Percentiles rank a stretch among this genome's conserved stretches.
Conservation (phyloP, 2,888 invertebrate species). For the Drosophila sordidula region DNA sequence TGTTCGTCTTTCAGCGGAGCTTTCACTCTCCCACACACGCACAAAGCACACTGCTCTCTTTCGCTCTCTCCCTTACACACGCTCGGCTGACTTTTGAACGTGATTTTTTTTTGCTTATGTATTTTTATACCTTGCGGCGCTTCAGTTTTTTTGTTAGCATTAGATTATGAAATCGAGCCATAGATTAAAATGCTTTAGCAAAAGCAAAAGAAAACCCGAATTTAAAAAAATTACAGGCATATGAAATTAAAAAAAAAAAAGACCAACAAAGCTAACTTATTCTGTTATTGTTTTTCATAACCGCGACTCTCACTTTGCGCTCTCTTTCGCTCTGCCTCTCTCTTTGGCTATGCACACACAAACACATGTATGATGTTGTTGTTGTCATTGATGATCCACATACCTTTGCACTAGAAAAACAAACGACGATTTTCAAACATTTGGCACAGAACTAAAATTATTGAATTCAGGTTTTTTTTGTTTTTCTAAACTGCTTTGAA, state of each 20-base stretch:
- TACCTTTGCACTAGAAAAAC: constrained; percentile 53
- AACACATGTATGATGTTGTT: constrained; percentile 16
- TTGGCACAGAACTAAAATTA: constrained; percentile 48
- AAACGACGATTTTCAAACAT: constrained; percentile 42
- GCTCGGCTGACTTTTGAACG: constrained; percentile 60
- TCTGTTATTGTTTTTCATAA: constrained; percentile 27
- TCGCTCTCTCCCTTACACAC: constrained; percentile 9
- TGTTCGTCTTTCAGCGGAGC: constrained; percentile 28
- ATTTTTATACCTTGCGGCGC: constrained; percentile 43
- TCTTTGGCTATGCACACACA: constrained; percentile 15
- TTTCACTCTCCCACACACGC: constrained; percentile 47
- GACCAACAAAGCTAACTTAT: background rate
- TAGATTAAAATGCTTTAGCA: constrained; percentile 7
- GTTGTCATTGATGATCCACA: constrained; percentile 48
- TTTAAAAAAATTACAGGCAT: background rate
- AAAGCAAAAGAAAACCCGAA: background rate
- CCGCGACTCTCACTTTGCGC: constrained; percentile 40
- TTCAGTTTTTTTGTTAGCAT: constrained; percentile 39
- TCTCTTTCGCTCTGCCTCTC: constrained; percentile 15
- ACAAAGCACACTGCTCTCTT: constrained; percentile 11
- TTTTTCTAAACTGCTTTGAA: constrained; percentile 14
- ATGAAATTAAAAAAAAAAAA: background rate
- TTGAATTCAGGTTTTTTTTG: constrained; percentile 6
- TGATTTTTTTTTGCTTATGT: constrained; percentile 66
- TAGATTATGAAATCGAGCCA: constrained; percentile 70